phyloP scores from a whole-genome alignment of 2,888 invertebrate species.

The Standfussiana lucernea region DNA sequence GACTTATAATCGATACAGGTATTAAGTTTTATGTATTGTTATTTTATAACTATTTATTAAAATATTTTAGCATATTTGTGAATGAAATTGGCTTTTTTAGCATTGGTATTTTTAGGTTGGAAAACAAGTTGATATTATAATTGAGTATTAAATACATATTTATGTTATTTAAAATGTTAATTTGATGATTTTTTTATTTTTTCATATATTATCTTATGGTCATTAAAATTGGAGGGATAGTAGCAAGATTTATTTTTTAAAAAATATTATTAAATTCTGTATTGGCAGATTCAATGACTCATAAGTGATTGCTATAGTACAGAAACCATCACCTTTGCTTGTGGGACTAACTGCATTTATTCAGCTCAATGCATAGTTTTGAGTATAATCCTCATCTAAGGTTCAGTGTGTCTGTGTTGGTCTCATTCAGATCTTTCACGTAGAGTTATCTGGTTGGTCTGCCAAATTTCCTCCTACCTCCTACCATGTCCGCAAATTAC shows the following conservation, averaged over 20 bases:
- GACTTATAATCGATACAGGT: slow-evolving; percentile 11
- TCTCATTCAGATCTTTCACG: too few relatives aligned
- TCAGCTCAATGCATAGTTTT: too few relatives aligned
- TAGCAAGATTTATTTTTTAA: background rate
- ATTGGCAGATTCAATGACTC: too few relatives aligned
- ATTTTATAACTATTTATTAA: slow-evolving; percentile 13
- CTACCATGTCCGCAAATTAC: too few relatives aligned
- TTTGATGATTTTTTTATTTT: background rate
- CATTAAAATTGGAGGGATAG: slow-evolving; percentile 5
- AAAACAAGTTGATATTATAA: slow-evolving; percentile 16
- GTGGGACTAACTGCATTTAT: background rate
- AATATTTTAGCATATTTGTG: slow-evolving; percentile 51
- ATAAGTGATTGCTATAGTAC: background rate
- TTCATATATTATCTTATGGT: background rate
- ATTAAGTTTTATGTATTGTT: slow-evolving; percentile 47
- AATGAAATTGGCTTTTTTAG: slow-evolving; percentile 35
- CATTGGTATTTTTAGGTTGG: background rate
- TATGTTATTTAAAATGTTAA: slow-evolving; percentile 15
- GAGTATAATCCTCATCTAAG: too few relatives aligned
- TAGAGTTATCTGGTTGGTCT: too few relatives aligned
- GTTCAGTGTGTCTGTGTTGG: too few relatives aligned
- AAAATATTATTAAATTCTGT: too few relatives aligned
- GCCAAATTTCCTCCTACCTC: too few relatives aligned
- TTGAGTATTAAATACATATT: slow-evolving; percentile 25
- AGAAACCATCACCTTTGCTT: background rate